Evolutionary conservation across 2,797 vertebrate species (phyloP).

Genomic region (Siniperca obscura): DNA sequence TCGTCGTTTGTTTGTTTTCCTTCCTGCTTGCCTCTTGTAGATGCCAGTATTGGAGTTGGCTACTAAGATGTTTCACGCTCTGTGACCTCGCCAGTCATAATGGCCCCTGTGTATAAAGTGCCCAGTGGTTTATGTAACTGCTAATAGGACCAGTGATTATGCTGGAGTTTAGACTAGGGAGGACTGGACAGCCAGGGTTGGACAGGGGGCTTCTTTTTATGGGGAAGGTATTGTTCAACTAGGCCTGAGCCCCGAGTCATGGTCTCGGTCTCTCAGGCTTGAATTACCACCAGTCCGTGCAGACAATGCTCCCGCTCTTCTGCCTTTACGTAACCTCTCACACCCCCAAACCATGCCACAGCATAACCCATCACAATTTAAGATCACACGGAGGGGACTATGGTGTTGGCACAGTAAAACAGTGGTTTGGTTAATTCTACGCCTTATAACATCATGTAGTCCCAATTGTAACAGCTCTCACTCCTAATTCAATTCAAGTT

Average conservation of each 20-base stretch:
- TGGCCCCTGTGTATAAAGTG: slow-evolving; percentile 50
- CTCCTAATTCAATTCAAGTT: background rate
- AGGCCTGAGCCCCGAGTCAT: slow-evolving; percentile 58
- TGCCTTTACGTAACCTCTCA: slow-evolving; percentile 74
- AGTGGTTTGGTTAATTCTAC: background rate
- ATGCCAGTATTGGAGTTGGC: slow-evolving; percentile 58
- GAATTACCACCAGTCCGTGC: slow-evolving; percentile 59
- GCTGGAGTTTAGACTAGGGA: slow-evolving; percentile 44
- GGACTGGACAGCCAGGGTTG: slow-evolving; percentile 50
- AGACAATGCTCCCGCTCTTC: slow-evolving; percentile 76
- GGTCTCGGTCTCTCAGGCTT: slow-evolving; percentile 63
- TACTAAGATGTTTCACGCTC: slow-evolving; percentile 51
- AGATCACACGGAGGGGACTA: slow-evolving; percentile 25
- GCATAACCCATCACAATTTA: slow-evolving; percentile 33
- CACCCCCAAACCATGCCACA: slow-evolving; percentile 45
- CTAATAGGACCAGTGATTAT: slow-evolving; percentile 71
- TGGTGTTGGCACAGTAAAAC: slow-evolving; percentile 20
- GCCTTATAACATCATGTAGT: background rate
- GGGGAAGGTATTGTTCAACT: slow-evolving; percentile 56
- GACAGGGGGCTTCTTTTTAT: slow-evolving; percentile 61
- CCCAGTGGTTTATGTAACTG: slow-evolving; percentile 74
- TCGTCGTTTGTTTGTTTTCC: slow-evolving; percentile 52
- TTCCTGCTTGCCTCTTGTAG: slow-evolving; percentile 43
- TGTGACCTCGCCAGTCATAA: slow-evolving; percentile 60
- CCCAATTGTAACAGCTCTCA: background rate